A percentile compares a stretch with the other conserved stretches of the same genome.
phyloP scores from a whole-genome alignment of 2,113 vertebrate species.

The Corapipo altera region DNA sequence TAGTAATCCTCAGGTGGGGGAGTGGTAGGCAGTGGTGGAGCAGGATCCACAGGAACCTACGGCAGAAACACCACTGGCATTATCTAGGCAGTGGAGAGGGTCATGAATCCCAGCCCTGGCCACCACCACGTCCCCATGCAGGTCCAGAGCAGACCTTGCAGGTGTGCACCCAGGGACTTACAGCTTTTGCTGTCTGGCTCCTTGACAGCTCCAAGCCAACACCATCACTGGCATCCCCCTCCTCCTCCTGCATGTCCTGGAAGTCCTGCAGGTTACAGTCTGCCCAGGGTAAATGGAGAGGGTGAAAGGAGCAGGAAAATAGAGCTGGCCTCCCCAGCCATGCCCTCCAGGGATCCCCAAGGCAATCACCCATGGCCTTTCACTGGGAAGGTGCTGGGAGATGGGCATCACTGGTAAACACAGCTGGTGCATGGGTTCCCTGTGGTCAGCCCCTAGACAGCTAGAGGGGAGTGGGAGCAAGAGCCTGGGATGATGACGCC shows the following conservation, averaged over 20 bases:
- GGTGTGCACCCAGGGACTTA: slow-evolving; percentile 20
- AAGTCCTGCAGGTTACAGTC: slow-evolving; percentile 92
- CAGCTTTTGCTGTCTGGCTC: slow-evolving; percentile 43
- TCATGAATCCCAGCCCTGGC: background rate
- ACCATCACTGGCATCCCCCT: slow-evolving; percentile 74
- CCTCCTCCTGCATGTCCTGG: slow-evolving; percentile 86
- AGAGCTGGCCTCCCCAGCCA: background rate
- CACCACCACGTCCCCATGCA: rapidly evolving
- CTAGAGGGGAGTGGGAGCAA: background rate
- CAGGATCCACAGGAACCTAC: slow-evolving; percentile 80
- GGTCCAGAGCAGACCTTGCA: background rate
- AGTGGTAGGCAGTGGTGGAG: slow-evolving; percentile 88
- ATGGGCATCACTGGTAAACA: rapidly evolving
- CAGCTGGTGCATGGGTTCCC: background rate
- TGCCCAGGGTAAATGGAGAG: background rate
- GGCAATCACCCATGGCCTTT: background rate
- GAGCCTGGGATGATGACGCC: rapidly evolving
- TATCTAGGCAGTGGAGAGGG: background rate
- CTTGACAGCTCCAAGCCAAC: slow-evolving; percentile 44
- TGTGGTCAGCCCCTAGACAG: rapidly evolving
- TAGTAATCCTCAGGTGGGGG: slow-evolving; percentile 96
- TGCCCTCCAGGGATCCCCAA: background rate
- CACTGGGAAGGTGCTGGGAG: background rate
- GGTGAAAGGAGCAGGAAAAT: background rate
- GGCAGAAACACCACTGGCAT: background rate